These are phyloP conservation scores for Cettia cetti DNA, from an alignment of 2,113 vertebrate genomes.

Conservation along the genomic window DNA sequence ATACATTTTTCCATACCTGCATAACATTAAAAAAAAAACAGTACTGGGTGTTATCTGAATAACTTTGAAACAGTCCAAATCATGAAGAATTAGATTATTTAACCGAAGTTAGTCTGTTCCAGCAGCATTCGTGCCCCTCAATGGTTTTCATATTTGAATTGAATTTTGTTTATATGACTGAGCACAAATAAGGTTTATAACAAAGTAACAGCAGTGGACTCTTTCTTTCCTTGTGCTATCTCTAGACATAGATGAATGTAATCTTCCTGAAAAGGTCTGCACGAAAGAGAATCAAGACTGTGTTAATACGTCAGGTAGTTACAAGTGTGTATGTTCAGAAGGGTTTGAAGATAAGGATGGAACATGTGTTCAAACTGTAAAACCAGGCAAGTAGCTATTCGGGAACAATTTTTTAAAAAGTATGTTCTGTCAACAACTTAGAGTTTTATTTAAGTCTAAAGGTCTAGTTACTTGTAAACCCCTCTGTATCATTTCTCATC, in stretches of 20 bases:
- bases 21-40: not conserved
- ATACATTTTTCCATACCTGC: not conserved
- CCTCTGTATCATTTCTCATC: not conserved
- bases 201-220: not conserved
- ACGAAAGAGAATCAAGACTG: conserved; percentile 77
- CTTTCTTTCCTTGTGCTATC: not conserved
- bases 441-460: not conserved
- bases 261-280: conserved; percentile 70
- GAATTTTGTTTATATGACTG: not conserved
- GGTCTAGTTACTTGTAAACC: not conserved
- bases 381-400: conserved; percentile 67
- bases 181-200: not conserved
- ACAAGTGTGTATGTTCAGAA: conserved; percentile 77
- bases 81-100: not conserved
- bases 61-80: not conserved
- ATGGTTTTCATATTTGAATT: not conserved
- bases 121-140: not conserved
- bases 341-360: conserved; percentile 80
- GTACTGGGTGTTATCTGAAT: not conserved
- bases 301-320: conserved; percentile 83
- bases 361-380: conserved; percentile 69
- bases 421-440: rapidly evolving
- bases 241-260: conserved; percentile 88
- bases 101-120: not conserved
- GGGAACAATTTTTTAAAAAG: not conserved